Base-by-base conservation (phyloP, 2,888 invertebrate species). In the Pedicia rivosa region DNA sequence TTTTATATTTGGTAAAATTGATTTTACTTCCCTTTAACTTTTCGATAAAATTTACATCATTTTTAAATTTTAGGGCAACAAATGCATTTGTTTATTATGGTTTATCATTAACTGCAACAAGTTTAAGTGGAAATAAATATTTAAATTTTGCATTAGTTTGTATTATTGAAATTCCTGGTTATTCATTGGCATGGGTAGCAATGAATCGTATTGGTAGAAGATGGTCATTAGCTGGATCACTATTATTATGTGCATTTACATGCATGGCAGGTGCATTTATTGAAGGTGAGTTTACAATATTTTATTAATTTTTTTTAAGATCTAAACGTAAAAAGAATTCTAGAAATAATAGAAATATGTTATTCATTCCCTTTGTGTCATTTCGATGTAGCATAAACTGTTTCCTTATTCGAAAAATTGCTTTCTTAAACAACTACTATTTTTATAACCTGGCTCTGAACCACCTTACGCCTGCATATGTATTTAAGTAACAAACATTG, bases 51-150 rank as follows among this genome's bases (percentile, higher is more conserved):
- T 22, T 13, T 27, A 26, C 22, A 20, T 16, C 20, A 31, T 17
- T 35, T 19, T 31, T n/a, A 19, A 20, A 20, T 38, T 41, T n/a
- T 9, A 59, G 57, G 74, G 64, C 67, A 15, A 68, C 74, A 3
- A 75, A 72, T 49, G 71, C 74, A 1, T 72, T 77, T 41, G 72
- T 78, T 4, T 78, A 69, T 48, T 78, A 76, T 48, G 78, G 78
- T 2, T 57, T 78, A 19, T 74, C 75, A 0, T 56, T 78, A 16
- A 76, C 74, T 50, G 68, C 77, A 1, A 74, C 72, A 1, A 68
- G 66, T 34, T 62, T 78, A 40, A 70, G 70, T 39, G 77, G 77
- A 9, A 70, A 77, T 50, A 74, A 75, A 52, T 77, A 77, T 50
- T 41, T 72, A 2, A 78, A 77, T 55, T 78, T 77, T 50, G 63